Evolutionary conservation across 1,140 invertebrate species (phyloP).

Genomic region (Ceratosolen solmsi): DNA sequence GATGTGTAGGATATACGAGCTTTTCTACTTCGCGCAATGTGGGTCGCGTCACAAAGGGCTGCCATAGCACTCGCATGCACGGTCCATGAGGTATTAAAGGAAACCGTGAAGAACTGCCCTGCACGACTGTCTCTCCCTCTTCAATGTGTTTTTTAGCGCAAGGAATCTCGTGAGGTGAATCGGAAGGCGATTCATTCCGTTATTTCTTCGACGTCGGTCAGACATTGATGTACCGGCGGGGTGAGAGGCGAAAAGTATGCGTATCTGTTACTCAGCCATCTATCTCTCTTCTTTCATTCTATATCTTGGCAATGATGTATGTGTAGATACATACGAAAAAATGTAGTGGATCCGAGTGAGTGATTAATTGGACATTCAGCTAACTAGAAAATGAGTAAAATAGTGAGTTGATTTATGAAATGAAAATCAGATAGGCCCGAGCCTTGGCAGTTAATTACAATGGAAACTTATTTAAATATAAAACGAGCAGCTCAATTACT

Average conservation of each 20-base stretch:
- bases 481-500: too few species aligned
- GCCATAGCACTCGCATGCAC: not conserved
- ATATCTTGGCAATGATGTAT: too few species aligned
- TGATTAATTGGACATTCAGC: too few species aligned
- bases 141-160: constrained; percentile 5
- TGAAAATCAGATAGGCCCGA: too few species aligned
- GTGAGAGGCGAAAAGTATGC: not conserved
- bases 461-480: too few species aligned
- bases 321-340: too few species aligned
- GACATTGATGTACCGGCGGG: not conserved
- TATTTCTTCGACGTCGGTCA: not conserved
- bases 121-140: not conserved
- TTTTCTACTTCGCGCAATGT: constrained; percentile 42
- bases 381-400: too few species aligned
- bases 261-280: too few species aligned
- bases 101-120: not conserved
- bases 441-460: too few species aligned
- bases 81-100: constrained; percentile 11
- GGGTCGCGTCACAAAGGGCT: constrained; percentile 43
- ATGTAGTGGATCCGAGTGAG: too few species aligned
- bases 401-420: too few species aligned
- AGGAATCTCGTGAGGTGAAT: not conserved
- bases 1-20: not conserved
- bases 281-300: not conserved
- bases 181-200: not conserved